These are phyloP conservation scores for Lepas anatifera DNA, from an alignment of 2,888 invertebrate species.

Conservation along the genomic window DNA sequence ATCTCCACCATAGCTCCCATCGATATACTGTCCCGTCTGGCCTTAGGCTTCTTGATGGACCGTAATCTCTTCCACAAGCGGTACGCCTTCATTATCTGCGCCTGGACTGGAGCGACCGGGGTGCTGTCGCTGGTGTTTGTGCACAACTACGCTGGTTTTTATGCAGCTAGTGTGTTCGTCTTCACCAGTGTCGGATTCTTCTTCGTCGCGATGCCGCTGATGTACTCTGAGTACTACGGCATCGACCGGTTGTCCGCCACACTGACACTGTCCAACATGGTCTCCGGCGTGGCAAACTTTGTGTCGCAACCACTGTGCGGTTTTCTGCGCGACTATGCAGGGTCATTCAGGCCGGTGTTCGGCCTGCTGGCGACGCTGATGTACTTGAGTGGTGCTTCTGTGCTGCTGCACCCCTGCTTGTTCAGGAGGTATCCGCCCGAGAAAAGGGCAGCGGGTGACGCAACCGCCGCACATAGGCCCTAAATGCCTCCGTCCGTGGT, in stretches of 20 bases:
- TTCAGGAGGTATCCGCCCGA: no score
- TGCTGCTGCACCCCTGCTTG: background rate
- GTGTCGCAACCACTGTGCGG: background rate
- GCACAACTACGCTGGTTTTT: background rate
- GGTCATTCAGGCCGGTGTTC: background rate
- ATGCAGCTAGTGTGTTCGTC: background rate
- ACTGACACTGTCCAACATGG: background rate
- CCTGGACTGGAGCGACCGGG: background rate
- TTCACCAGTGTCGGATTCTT: background rate
- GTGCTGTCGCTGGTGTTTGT: background rate
- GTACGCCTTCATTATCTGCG: background rate
- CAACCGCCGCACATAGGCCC: no score
- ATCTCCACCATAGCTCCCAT: background rate
- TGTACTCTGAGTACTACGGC: conserved; percentile 8
- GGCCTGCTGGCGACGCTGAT: background rate
- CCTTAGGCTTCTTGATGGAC: background rate
- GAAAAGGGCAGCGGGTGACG: no score
- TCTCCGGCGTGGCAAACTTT: background rate
- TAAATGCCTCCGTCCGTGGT: no score
- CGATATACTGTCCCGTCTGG: background rate
- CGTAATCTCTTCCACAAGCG: conserved; percentile 6
- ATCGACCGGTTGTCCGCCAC: background rate
- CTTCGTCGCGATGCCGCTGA: background rate
- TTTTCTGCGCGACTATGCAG: background rate
- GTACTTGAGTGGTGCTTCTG: background rate